These are phyloP conservation scores for Pseudomyrmex dendroicus DNA, from an alignment of 1,140 invertebrate genomes.

Conservation along the genomic window DNA sequence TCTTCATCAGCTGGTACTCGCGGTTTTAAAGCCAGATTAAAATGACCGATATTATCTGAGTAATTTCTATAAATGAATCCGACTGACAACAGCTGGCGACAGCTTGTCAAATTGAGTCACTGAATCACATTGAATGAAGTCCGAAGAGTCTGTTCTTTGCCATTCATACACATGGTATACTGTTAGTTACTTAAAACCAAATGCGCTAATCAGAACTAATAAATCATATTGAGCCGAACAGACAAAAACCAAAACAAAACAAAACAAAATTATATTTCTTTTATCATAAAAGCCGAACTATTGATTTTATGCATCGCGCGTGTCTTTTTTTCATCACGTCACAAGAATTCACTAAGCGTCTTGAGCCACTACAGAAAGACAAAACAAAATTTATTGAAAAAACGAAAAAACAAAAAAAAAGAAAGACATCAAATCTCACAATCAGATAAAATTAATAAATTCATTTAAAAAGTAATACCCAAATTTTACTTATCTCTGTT, in stretches of 20 bases:
- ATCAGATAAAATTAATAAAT: no score
- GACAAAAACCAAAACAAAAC: no score
- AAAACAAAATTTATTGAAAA: no score
- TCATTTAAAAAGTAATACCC: no score
- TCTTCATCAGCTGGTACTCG: neutral
- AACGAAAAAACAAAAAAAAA: no score
- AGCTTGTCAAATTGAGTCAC: constrained; percentile 5
- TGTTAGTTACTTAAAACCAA: neutral
- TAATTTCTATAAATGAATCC: constrained; percentile 47
- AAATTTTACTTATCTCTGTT: no score
- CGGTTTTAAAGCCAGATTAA: constrained; percentile 29
- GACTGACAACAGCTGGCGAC: neutral
- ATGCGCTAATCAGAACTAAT: no score
- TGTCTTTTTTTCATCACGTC: constrained; percentile 36
- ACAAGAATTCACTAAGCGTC: neutral
- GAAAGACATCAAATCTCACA: no score
- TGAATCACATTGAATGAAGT: constrained; percentile 9
- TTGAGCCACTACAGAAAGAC: neutral
- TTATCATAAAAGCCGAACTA: constrained; percentile 40
- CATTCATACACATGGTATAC: neutral
- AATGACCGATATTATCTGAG: constrained; percentile 32
- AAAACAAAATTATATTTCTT: no score
- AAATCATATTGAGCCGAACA: no score
- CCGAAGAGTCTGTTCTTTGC: neutral
- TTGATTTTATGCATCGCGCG: constrained; percentile 42